A percentile compares a stretch with the other conserved stretches of the same genome.
phyloP scores from a whole-genome alignment of 2,113 vertebrate genomes.

The Xyrauchen texanus region DNA sequence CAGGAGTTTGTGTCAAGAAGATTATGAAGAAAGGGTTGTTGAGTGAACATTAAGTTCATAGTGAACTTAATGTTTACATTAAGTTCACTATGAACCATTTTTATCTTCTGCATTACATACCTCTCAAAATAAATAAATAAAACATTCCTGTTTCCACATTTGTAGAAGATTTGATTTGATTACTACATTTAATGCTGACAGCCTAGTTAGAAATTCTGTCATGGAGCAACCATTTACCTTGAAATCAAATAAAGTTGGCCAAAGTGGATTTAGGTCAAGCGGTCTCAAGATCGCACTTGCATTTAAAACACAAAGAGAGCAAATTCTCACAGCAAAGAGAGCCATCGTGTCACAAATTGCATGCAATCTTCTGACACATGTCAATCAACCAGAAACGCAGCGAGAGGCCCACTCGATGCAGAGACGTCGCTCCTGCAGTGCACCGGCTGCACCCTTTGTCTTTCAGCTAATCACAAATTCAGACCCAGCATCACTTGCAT shows the following conservation, averaged over 20 bases:
- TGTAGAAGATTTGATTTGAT: not conserved
- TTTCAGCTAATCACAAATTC: slow-evolving; percentile 58
- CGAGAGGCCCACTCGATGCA: slow-evolving; percentile 32
- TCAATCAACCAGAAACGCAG: slow-evolving; percentile 35
- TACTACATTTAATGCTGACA: not conserved
- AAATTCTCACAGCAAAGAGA: slow-evolving; percentile 1
- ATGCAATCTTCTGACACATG: slow-evolving; percentile 33
- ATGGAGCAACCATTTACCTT: not conserved
- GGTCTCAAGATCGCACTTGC: not conserved
- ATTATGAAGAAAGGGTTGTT: slow-evolving; percentile 36
- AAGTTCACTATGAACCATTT: slow-evolving; percentile 9
- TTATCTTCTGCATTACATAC: not conserved
- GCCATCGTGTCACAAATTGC: not conserved
- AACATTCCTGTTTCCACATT: too few species aligned
- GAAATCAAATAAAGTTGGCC: not conserved
- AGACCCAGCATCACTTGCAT: slow-evolving; percentile 56
- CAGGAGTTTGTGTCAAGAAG: slow-evolving; percentile 22
- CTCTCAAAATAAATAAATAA: not conserved
- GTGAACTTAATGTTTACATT: slow-evolving; percentile 10
- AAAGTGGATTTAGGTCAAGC: not conserved
- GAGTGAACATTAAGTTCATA: too few species aligned
- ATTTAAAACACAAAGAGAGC: not conserved
- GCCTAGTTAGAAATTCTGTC: not conserved
- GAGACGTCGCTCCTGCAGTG: slow-evolving; percentile 45
- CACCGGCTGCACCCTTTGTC: slow-evolving; percentile 52